Percentiles rank a stretch among this genome's conserved stretches.
These are phyloP conservation scores for Parazoanthus swiftii DNA, from an alignment of 92 coral and sea anemone species.

Conservation along the genomic window DNA sequence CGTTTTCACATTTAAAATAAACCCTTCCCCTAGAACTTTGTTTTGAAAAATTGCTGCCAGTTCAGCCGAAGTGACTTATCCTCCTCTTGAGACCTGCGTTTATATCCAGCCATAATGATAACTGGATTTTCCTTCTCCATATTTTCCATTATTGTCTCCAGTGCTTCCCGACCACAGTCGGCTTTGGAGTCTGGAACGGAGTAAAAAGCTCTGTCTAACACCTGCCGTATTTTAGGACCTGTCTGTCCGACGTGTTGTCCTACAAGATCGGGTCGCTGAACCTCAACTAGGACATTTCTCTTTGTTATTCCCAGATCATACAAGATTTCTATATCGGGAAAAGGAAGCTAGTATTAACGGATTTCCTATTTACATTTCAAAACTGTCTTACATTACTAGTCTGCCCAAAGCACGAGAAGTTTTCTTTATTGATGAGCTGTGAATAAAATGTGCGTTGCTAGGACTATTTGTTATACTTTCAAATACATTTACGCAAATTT, in stretches of 20 bases:
- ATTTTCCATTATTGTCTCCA: conserved; percentile 15
- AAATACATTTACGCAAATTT: not conserved
- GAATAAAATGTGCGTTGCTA: not conserved
- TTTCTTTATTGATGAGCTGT: not conserved
- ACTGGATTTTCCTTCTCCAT: not conserved
- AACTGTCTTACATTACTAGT: not conserved
- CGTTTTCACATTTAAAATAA: not conserved
- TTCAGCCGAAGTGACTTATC: not conserved
- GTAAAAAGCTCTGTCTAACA: not conserved
- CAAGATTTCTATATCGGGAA: not conserved
- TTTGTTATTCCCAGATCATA: not conserved
- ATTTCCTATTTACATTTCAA: not conserved
- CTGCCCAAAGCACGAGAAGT: not conserved
- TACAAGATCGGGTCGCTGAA: conserved; percentile 21
- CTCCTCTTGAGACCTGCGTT: not conserved
- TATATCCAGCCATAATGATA: not conserved
- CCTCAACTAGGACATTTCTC: not conserved
- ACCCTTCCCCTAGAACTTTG: not conserved
- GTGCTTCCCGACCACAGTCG: not conserved
- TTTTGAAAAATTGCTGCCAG: not conserved
- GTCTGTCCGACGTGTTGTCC: not conserved
- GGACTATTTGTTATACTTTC: not conserved
- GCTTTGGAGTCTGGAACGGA: not conserved
- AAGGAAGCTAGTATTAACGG: not conserved
- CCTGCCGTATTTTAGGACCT: conserved; percentile 13